Percentiles rank a stretch among this genome's conserved stretches.
These are phyloP conservation scores for Elymnias hypermnestra DNA, from an alignment of 1,140 invertebrate species.

Conservation along the genomic window DNA sequence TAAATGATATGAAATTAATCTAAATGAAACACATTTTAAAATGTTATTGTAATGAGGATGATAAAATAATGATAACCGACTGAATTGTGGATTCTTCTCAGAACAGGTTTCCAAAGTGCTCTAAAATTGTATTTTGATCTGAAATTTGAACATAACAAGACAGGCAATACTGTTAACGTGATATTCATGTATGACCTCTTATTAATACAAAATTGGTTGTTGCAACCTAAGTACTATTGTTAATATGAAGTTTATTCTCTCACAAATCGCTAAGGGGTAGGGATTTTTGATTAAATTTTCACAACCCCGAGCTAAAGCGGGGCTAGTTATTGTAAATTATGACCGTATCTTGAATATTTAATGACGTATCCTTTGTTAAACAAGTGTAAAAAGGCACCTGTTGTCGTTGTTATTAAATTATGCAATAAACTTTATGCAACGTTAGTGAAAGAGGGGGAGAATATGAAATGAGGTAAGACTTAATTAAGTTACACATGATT, in stretches of 20 bases:
- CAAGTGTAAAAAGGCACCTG: slow-evolving; percentile 33
- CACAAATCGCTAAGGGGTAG: slow-evolving; percentile 53
- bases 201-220: background rate
- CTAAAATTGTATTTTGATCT: too few species aligned
- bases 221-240: slow-evolving; percentile 1
- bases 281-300: slow-evolving; percentile 68
- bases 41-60: too few species aligned
- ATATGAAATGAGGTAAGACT: too few species aligned
- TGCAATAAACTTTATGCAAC: background rate
- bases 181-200: too few species aligned
- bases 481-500: background rate
- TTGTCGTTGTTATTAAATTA: slow-evolving; percentile 13
- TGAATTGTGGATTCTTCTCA: too few species aligned
- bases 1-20: too few species aligned
- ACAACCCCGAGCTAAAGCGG: slow-evolving; percentile 57
- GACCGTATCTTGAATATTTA: slow-evolving; percentile 58
- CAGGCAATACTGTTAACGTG: too few species aligned
- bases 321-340: slow-evolving; percentile 58
- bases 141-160: too few species aligned
- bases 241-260: slow-evolving; percentile 34
- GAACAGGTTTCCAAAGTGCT: too few species aligned
- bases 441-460: background rate
- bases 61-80: too few species aligned
- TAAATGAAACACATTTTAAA: too few species aligned
- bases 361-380: slow-evolving; percentile 48